Percentiles rank a stretch among this genome's conserved stretches.
Evolutionary conservation across 2,113 vertebrate genomes (phyloP).

Genomic region (Elephantulus edwardii): DNA sequence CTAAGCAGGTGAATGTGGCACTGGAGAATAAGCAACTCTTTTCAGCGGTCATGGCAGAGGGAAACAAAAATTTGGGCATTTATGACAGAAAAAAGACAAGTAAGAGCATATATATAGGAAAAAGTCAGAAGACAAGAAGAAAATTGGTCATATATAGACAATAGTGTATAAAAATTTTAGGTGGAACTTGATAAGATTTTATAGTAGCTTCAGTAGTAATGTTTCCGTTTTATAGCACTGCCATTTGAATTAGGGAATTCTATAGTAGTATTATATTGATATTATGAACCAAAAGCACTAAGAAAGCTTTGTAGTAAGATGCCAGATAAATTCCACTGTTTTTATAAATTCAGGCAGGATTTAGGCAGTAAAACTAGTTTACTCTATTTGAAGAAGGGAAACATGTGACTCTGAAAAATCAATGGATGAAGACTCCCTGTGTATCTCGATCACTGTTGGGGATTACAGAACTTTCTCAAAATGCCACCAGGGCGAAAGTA

Average conservation of each 20-base stretch:
- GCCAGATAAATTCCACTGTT: background rate
- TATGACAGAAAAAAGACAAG: background rate
- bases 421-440: background rate
- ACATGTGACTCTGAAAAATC: background rate
- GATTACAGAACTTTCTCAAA: conserved; percentile 5
- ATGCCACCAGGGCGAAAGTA: background rate
- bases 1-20: background rate
- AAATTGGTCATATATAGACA: background rate
- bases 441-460: background rate
- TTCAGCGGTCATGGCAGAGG: background rate
- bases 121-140: conserved; percentile 14
- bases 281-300: background rate
- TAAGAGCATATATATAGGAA: background rate
- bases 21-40: background rate
- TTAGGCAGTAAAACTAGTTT: background rate
- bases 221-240: background rate
- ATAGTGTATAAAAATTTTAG: background rate
- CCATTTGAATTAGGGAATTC: background rate
- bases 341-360: background rate
- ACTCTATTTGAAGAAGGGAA: background rate
- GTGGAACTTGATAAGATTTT: background rate
- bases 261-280: background rate
- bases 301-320: background rate
- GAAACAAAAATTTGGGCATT: background rate
- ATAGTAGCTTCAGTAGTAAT: background rate